A percentile compares a stretch with the other conserved stretches of the same genome.
Evolutionary conservation across 2,888 invertebrate genomes (phyloP).

Genomic region (Calameuta pallipes): DNA sequence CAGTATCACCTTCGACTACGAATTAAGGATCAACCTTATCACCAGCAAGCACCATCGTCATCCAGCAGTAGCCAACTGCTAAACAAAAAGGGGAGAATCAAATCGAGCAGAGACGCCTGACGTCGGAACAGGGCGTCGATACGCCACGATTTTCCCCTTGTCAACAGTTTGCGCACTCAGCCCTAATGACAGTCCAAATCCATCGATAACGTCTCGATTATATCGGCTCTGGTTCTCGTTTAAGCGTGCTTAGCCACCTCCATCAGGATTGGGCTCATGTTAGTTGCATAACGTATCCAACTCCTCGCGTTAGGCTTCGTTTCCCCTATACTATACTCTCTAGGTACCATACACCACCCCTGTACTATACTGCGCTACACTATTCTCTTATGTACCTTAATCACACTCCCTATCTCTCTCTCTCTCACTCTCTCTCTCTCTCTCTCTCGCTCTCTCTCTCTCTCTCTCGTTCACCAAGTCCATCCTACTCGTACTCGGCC

Average conservation of each 20-base stretch:
- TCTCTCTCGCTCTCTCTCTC: no score
- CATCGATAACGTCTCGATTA: constrained; percentile 51
- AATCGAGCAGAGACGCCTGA: constrained; percentile 3
- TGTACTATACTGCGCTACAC: background rate
- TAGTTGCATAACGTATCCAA: constrained; percentile 41
- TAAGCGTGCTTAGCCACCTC: constrained; percentile 38
- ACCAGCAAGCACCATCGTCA: background rate
- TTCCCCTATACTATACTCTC: constrained; percentile 29
- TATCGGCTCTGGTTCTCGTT: constrained; percentile 40
- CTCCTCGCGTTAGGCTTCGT: constrained; percentile 25
- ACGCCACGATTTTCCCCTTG: constrained; percentile 29
- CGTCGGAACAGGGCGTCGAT: constrained; percentile 7
- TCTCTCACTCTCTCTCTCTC: no score
- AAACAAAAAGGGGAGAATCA: background rate
- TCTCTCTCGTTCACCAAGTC: background rate
- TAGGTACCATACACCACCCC: background rate
- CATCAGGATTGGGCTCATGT: constrained; percentile 16
- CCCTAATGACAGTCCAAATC: constrained; percentile 47
- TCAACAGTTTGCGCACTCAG: constrained; percentile 32
- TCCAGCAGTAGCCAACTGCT: background rate
- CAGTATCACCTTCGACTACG: background rate
- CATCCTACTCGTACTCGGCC: background rate
- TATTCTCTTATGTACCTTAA: background rate
- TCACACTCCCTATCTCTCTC: background rate
- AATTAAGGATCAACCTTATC: background rate